These are phyloP conservation scores for Brachionus angularis DNA, from an alignment of 1,140 invertebrate species.

Conservation along the genomic window DNA sequence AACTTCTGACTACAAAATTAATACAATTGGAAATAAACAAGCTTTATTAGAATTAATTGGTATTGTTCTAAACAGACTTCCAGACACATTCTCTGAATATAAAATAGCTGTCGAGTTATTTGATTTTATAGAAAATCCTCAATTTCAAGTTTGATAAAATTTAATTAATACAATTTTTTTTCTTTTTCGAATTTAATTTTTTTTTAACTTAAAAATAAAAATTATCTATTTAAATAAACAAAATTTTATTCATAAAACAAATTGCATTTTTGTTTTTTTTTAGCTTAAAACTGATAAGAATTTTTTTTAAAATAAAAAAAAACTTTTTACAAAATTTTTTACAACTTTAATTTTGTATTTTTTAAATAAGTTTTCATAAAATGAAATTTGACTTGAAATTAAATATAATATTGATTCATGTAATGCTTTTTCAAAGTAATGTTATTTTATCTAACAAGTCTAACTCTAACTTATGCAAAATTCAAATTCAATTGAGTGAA, in stretches of 20 bases:
- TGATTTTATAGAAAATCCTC: conserved; percentile 35
- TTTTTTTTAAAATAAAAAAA: too few relatives aligned
- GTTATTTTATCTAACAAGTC: too few relatives aligned
- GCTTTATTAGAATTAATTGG: conserved; percentile 40
- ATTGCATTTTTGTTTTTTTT: neutral
- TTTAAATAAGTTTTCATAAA: too few relatives aligned
- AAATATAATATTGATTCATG: too few relatives aligned
- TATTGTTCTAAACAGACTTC: conserved; percentile 37
- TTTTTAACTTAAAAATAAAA: conserved; percentile 7
- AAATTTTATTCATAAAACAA: too few relatives aligned
- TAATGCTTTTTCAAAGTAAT: too few relatives aligned
- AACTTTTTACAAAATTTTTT: too few relatives aligned
- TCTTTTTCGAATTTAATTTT: neutral
- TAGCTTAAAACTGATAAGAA: neutral
- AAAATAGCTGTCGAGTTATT: conserved; percentile 40
- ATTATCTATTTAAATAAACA: too few relatives aligned
- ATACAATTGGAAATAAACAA: conserved; percentile 33
- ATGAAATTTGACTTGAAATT: too few relatives aligned
- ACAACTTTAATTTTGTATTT: too few relatives aligned
- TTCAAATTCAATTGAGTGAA: neutral
- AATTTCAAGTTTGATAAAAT: conserved; percentile 41
- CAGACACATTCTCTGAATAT: conserved; percentile 40
- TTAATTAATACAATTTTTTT: conserved; percentile 30
- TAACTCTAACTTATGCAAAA: conserved; percentile 9
- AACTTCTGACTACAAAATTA: conserved; percentile 12